Conservation (phyloP, 2,113 vertebrate species). For the Hystrix cristata region DNA sequence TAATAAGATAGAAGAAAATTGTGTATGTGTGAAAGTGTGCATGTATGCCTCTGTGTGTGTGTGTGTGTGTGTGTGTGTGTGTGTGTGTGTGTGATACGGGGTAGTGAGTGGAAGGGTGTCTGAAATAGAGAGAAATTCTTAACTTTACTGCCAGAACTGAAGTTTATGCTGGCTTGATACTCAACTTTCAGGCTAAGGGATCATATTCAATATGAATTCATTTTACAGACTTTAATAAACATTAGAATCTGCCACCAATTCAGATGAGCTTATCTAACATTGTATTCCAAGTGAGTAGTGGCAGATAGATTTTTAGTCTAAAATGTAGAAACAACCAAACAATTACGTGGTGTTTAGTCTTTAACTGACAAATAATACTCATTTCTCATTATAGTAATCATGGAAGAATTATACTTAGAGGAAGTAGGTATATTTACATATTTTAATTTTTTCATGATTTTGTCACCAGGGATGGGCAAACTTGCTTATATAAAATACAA, state of each 20-base stretch:
- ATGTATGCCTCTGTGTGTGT: not conserved
- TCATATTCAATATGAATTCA: conserved; percentile 76
- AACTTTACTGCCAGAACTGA: conserved; percentile 67
- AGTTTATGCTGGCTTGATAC: conserved; percentile 69
- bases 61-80: not conserved
- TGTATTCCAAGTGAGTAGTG: conserved; percentile 50
- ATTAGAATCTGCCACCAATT: conserved; percentile 61
- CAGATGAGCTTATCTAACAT: conserved; percentile 70
- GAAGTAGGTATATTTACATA: conserved; percentile 41
- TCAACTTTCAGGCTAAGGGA: conserved; percentile 67
- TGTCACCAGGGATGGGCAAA: conserved; percentile 26
- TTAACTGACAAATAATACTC: conserved; percentile 56
- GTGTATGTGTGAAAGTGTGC: not conserved
- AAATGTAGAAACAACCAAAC: conserved; percentile 4
- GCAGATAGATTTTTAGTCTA: conserved; percentile 60
- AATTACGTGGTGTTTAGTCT: not conserved
- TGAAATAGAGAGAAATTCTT: conserved; percentile 59
- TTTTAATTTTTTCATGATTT: conserved; percentile 60
- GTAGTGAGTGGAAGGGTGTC: not conserved
- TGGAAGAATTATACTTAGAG: conserved; percentile 54
- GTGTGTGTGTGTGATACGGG: not conserved
- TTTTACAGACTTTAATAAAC: conserved; percentile 80
- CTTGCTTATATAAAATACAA: conserved; percentile 56
- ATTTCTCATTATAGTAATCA: conserved; percentile 47
- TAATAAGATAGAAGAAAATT: not conserved